Base-by-base conservation (phyloP, 1,140 invertebrate genomes). In the Heliconius eleuchia region DNA sequence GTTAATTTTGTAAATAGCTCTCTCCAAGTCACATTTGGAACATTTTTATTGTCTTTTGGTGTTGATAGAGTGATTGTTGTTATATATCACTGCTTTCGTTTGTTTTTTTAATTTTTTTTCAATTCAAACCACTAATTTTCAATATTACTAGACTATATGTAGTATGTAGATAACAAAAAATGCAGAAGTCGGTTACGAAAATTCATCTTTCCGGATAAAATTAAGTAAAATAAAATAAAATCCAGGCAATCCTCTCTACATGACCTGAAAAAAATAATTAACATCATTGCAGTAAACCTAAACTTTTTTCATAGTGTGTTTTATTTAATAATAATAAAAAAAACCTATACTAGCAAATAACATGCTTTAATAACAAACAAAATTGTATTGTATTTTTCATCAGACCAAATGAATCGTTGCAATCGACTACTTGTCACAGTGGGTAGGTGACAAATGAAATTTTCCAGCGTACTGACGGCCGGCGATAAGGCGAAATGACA, bases 361-460 rank as follows among this genome's bases (percentile, higher is more conserved):
- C 23, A 30, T 27, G 60, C 23, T 66, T 30, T 66, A 66, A 66
- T 66, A 66, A 5, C 60, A 66, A 23, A 66, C 60, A 66, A 66
- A 66, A 13, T 37, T n/a, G 50, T 72, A 39, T 72, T 72, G 71
- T 23, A 77, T 77, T 71, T 77, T 77, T 72, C 66, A 71, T 60
- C 71, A 72, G 70, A n/a, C 11, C 39, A 76, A 82, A 82, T 82
- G 81, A 82, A 82, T 79, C 80, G 76, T 71, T 77, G 80, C 75
- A 82, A 77, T 79, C 74, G 77, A 73, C 76, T 77, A 57, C 80
- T 57, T 77, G 76, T 74, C 81, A 79, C 80, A 82, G 81, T 71
- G 77, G 76, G 76, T 76, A 70, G 73, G 76, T 88, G 84, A 88
- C 83, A 85, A 88, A 88, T 88, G 84, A 88, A 86, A 88, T 86